A percentile compares a stretch with the other conserved stretches of the same genome.
Evolutionary conservation across 2,113 vertebrate genomes (phyloP).

Genomic region (Chlamydotis undulata): DNA sequence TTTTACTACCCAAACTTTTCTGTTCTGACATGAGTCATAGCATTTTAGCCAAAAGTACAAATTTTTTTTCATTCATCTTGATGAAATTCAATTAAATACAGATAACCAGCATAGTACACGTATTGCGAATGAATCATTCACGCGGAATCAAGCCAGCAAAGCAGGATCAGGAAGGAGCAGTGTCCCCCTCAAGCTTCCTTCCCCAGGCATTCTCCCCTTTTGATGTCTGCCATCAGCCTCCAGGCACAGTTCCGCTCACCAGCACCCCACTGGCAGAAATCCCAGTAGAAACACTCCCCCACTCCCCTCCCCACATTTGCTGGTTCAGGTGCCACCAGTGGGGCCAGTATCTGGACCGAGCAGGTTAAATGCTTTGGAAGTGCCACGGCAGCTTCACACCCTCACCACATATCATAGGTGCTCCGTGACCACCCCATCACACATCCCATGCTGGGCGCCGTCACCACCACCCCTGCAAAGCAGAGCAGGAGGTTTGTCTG

Average conservation of each 20-base stretch:
- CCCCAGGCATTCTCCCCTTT: background rate
- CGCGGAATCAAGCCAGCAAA: no score
- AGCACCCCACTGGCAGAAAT: background rate
- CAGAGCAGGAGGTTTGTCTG: background rate
- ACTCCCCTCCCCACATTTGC: background rate
- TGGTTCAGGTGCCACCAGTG: background rate
- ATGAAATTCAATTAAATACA: background rate
- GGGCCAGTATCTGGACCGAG: accelerated
- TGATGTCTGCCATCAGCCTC: accelerated
- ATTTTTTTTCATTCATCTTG: background rate
- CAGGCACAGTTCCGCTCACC: background rate
- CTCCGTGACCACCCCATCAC: background rate
- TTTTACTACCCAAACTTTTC: background rate
- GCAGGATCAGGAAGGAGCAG: background rate
- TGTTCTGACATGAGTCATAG: background rate
- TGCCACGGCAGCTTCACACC: background rate
- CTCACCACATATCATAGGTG: accelerated
- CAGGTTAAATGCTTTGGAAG: background rate
- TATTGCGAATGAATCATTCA: background rate
- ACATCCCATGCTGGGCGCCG: background rate
- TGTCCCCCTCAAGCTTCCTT: accelerated
- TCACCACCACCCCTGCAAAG: background rate
- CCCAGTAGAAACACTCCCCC: accelerated
- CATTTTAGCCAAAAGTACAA: background rate
- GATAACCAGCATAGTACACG: accelerated